phyloP scores from a whole-genome alignment of 1,140 invertebrate genomes.

The Orchesella cincta region DNA sequence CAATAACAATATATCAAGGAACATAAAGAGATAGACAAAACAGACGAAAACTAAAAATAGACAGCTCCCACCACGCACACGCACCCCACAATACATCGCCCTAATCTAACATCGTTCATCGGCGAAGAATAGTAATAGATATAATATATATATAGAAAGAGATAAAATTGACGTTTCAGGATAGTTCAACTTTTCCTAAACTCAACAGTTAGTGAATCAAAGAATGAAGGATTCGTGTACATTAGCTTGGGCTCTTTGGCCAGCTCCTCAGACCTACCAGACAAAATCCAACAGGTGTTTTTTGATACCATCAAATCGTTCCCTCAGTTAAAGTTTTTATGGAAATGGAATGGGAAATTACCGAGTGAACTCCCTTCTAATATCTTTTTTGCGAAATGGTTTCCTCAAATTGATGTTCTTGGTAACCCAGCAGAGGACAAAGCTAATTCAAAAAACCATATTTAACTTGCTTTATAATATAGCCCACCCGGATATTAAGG shows the following conservation, averaged over 20 bases:
- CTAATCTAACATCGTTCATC: too few relatives aligned
- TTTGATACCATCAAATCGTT: conserved; percentile 35
- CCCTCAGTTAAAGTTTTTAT: conserved; percentile 39
- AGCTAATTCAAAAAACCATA: not conserved
- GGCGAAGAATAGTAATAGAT: too few relatives aligned
- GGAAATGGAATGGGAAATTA: conserved; percentile 49
- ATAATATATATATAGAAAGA: too few relatives aligned
- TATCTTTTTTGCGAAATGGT: conserved; percentile 47
- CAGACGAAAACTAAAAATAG: too few relatives aligned
- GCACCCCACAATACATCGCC: too few relatives aligned
- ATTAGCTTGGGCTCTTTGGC: conserved; percentile 30
- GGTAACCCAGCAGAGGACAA: conserved; percentile 40
- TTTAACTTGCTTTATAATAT: conserved; percentile 7
- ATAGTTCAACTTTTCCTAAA: too few relatives aligned
- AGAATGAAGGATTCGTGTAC: conserved; percentile 36
- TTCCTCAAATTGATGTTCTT: conserved; percentile 50
- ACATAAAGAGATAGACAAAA: too few relatives aligned
- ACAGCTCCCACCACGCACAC: too few relatives aligned
- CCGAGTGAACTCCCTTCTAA: conserved; percentile 43
- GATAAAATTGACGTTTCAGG: too few relatives aligned
- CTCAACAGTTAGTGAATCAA: not conserved
- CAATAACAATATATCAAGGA: too few relatives aligned
- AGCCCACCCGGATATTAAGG: conserved; percentile 51
- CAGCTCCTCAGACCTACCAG: conserved; percentile 1
- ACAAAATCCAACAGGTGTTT: conserved; percentile 18